A percentile compares a stretch with the other conserved stretches of the same genome.
Conservation (phyloP, 2,888 invertebrate genomes). For the Tachina fera region DNA sequence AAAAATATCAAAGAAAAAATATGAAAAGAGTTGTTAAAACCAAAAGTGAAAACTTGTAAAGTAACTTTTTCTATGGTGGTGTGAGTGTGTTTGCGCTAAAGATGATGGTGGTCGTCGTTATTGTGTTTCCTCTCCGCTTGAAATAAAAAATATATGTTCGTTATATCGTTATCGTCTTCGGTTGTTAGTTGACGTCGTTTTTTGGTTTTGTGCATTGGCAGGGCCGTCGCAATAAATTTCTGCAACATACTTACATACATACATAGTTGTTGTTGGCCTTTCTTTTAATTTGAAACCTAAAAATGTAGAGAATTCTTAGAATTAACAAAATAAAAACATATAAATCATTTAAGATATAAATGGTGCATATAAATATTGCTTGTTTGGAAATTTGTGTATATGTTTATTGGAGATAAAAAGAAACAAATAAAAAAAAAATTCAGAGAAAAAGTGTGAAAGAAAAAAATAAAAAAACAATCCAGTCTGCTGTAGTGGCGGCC, state of each 20-base stretch:
- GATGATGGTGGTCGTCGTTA: slow-evolving; percentile 58
- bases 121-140: slow-evolving; percentile 55
- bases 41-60: slow-evolving; percentile 78
- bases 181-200: slow-evolving; percentile 67
- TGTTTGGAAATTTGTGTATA: slow-evolving; percentile 19
- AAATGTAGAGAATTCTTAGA: slow-evolving; percentile 56
- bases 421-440: slow-evolving; percentile 52
- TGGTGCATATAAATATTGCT: slow-evolving; percentile 45
- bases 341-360: slow-evolving; percentile 43
- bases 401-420: slow-evolving; percentile 22
- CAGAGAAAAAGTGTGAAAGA: slow-evolving; percentile 55
- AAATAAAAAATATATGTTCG: slow-evolving; percentile 47
- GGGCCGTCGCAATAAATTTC: slow-evolving; percentile 69
- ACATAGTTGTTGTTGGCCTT: slow-evolving; percentile 43
- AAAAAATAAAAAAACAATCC: slow-evolving; percentile 43
- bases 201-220: slow-evolving; percentile 58
- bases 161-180: slow-evolving; percentile 66
- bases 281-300: slow-evolving; percentile 33
- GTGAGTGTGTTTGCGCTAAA: slow-evolving; percentile 69
- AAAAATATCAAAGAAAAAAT: slow-evolving; percentile 12
- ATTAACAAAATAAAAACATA: slow-evolving; percentile 43
- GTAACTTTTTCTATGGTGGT: slow-evolving; percentile 70
- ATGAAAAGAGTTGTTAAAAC: slow-evolving; percentile 62
- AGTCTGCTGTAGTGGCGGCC: slow-evolving; percentile 60
- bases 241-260: slow-evolving; percentile 53